A percentile compares a stretch with the other conserved stretches of the same genome.
These are phyloP conservation scores for Tinea pellionella DNA, from an alignment of 2,888 invertebrate species.

Conservation along the genomic window DNA sequence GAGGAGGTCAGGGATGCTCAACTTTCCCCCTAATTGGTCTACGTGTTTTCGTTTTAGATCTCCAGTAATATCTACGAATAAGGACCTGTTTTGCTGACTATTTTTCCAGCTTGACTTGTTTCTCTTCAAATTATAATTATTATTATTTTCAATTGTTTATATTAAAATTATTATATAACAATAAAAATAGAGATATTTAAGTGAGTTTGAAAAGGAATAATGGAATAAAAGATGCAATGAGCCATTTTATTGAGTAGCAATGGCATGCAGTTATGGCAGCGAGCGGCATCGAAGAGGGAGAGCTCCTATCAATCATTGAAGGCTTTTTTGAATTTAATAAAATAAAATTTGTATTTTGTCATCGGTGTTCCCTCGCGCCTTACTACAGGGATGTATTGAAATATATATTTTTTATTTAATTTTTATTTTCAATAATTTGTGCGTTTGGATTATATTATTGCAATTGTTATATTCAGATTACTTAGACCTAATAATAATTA, in stretches of 20 bases:
- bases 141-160: no score
- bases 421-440: slow-evolving; percentile 20
- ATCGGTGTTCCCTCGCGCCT: slow-evolving; percentile 62
- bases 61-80: no score
- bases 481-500: no score
- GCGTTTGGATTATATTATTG: no score
- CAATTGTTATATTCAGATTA: no score
- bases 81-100: no score
- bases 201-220: not conserved
- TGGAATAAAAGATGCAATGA: slow-evolving; percentile 14
- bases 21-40: no score
- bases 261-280: slow-evolving; percentile 46
- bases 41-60: no score
- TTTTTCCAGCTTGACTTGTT: no score
- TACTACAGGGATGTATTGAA: slow-evolving; percentile 35
- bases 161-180: no score
- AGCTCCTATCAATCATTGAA: slow-evolving; percentile 68
- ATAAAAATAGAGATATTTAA: not conserved
- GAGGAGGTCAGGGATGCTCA: no score
- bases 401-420: not conserved
- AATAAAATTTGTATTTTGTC: slow-evolving; percentile 72
- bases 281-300: slow-evolving; percentile 35
- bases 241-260: slow-evolving; percentile 50
- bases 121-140: no score
- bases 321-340: slow-evolving; percentile 72